Conservation (phyloP, 2,797 vertebrate species). For the Otolemur crassicaudatus region DNA sequence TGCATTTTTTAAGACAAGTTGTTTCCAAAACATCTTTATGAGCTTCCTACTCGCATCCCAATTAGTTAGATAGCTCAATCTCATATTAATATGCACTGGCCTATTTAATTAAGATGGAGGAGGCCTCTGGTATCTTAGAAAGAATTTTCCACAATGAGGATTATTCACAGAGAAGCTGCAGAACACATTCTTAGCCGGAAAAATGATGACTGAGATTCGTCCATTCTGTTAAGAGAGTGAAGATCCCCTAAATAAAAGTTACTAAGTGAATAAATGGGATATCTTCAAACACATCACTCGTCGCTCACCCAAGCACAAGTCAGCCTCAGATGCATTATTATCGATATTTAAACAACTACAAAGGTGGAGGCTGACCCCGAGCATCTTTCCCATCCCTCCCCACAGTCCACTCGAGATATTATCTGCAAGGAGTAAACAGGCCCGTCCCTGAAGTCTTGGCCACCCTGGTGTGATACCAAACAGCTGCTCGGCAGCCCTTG, state of each 20-base stretch:
- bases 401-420: conserved; percentile 48
- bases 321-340: conserved; percentile 18
- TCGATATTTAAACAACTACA: conserved; percentile 75
- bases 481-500: conserved; percentile 65
- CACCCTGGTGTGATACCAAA: conserved; percentile 61
- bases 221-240: conserved; percentile 4
- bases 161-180: neutral
- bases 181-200: neutral
- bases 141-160: neutral
- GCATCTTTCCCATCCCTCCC: conserved; percentile 9
- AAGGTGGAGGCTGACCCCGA: conserved; percentile 63
- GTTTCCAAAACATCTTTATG: conserved; percentile 41
- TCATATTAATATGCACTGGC: neutral
- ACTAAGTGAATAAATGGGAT: neutral
- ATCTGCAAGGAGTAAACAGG: conserved; percentile 71
- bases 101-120: neutral
- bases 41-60: neutral
- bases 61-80: neutral
- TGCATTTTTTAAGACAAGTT: neutral
- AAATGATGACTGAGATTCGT: neutral
- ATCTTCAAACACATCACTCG: neutral
- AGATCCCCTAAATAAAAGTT: neutral
- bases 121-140: neutral
- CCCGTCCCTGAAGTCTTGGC: neutral
- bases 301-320: neutral